phyloP scores from a whole-genome alignment of 2,113 vertebrate species.

The Etheostoma cragini region DNA sequence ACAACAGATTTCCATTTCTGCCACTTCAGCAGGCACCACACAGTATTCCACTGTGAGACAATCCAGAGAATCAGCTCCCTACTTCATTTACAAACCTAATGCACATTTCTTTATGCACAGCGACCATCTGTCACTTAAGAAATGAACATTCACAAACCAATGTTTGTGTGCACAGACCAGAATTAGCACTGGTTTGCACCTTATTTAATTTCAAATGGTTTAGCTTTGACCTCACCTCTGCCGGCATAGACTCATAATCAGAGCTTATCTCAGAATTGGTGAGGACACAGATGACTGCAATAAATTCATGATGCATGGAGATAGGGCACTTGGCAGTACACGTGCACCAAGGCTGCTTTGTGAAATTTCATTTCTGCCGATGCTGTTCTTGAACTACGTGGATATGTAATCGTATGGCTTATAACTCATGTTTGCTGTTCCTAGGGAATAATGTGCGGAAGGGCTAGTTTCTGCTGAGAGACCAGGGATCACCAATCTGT shows the following conservation, averaged over 20 bases:
- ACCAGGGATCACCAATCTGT: constrained; percentile 8
- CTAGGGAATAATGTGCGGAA: not conserved
- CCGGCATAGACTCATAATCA: constrained; percentile 47
- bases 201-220: constrained; percentile 42
- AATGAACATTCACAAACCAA: constrained; percentile 2
- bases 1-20: constrained; percentile 8
- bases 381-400: constrained; percentile 19
- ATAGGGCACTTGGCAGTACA: not conserved
- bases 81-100: not conserved
- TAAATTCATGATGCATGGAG: not conserved
- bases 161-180: not conserved
- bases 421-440: constrained; percentile 27
- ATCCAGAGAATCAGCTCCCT: not conserved
- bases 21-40: constrained; percentile 7
- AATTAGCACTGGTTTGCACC: constrained; percentile 32
- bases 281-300: constrained; percentile 10
- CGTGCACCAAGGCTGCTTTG: constrained; percentile 13
- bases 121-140: not conserved
- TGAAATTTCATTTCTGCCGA: constrained; percentile 8
- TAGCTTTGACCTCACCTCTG: constrained; percentile 44
- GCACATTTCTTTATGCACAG: not conserved
- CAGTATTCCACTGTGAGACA: not conserved
- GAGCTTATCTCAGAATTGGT: constrained; percentile 26
- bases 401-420: constrained; percentile 7
- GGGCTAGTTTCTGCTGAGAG: not conserved